Evolutionary conservation across 1,140 invertebrate genomes (phyloP), one percentile per base, ranked within the genome.

Genomic region (Bicyclus anynana): DNA sequence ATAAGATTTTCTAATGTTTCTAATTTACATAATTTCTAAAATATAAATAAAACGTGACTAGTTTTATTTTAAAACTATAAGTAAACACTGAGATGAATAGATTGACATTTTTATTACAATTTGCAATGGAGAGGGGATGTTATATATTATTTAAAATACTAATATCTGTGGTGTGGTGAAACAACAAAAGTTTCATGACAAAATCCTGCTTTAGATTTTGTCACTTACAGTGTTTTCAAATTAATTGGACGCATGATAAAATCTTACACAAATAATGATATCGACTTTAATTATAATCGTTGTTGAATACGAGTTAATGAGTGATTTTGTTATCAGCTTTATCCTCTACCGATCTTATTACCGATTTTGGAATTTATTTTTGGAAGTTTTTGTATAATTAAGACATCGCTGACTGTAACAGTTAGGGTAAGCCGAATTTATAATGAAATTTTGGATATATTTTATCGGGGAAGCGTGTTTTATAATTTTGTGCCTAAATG

Each of bases 241-340:
- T 5, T 44, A 12, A 44, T 12, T 6, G 44, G 42, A 17, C 38
- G 16, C 37, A 37, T 16, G 60, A 63, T 58, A 58, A 52, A 27
- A 63, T 63, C 54, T 62, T 57, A 46, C 37, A 62, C 53, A 59
- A 63, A 63, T 63, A 63, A 63, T 59, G 61, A 63, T 54, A 63
- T 59, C 61, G 51, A 59, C 37, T 63, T 63, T 53, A 50, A 59
- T 63, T 58, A 58, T 63, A 59, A 63, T 63, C 56, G 61, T 44
- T 63, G 44, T 49, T 53, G 55, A 63, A 53, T 57, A 53, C 53
- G 44, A 62, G 59, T 53, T 62, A 62, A 62, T 62, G 54, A 62
- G 51, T 49, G 56, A 27, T 47, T 27, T 27, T 13, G 3, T 47
- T 47, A 47, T 46, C 48, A 35, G 27, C 14, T 29, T 58, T 51